Percentiles rank a stretch among this genome's conserved stretches.
These are phyloP conservation scores for Vollenhovia emeryi DNA, from an alignment of 1,140 invertebrate genomes.

Conservation along the genomic window DNA sequence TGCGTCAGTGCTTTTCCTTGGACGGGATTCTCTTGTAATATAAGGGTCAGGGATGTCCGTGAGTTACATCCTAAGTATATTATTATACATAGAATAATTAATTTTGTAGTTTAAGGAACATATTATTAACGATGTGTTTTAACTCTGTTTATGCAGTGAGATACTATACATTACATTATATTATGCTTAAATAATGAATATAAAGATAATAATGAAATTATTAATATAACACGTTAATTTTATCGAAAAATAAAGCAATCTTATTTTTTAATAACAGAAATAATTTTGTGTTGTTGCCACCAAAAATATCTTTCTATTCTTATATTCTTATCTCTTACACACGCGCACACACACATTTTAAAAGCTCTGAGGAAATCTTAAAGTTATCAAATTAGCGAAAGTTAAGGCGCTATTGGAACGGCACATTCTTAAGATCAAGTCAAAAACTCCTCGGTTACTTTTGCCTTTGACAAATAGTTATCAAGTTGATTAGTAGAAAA, in stretches of 20 bases:
- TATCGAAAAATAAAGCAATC: background rate
- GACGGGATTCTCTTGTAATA: slow-evolving; percentile 33
- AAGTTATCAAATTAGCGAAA: too few species aligned
- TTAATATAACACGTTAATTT: background rate
- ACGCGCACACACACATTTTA: too few species aligned
- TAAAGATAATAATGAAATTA: background rate
- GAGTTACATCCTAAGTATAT: background rate
- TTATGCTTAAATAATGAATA: background rate
- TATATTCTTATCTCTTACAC: too few species aligned
- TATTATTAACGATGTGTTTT: background rate
- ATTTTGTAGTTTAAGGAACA: background rate
- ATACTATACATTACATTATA: background rate
- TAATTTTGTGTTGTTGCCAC: background rate
- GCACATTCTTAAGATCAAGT: too few species aligned
- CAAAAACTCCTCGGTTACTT: too few species aligned
- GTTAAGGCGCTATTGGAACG: too few species aligned
- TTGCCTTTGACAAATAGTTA: too few species aligned
- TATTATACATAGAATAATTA: background rate
- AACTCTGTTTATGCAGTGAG: too few species aligned
- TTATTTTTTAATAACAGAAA: slow-evolving; percentile 1
- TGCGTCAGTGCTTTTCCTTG: slow-evolving; percentile 22
- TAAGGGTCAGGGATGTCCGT: background rate
- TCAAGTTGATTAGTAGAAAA: too few species aligned
- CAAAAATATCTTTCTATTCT: background rate
- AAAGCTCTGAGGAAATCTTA: too few species aligned